phyloP scores from a whole-genome alignment of 2,797 vertebrate species.

The Threskiornis aethiopicus region DNA sequence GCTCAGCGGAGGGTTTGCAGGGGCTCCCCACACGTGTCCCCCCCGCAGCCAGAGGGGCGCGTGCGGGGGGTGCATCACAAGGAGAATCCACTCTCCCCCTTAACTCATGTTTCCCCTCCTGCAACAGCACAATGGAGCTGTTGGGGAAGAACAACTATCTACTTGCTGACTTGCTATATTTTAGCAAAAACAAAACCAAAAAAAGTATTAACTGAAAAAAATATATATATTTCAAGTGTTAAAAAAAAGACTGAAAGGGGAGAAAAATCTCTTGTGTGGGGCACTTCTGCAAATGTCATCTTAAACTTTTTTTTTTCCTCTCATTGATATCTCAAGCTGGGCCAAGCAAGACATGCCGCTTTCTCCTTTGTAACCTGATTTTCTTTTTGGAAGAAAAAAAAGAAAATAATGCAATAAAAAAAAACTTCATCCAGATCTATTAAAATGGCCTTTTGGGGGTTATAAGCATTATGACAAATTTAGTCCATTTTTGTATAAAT shows the following conservation, averaged over 20 bases:
- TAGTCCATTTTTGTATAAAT: slow-evolving; percentile 85
- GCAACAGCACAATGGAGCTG: not conserved
- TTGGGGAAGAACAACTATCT: slow-evolving; percentile 35
- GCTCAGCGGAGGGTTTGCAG: not conserved
- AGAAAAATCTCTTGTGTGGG: slow-evolving; percentile 34
- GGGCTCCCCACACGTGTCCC: not conserved
- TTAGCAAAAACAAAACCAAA: slow-evolving; percentile 72
- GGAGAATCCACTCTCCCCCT: not conserved
- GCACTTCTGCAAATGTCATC: slow-evolving; percentile 60
- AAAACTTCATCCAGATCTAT: slow-evolving; percentile 47
- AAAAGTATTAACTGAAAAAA: slow-evolving; percentile 55
- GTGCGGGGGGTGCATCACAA: not conserved
- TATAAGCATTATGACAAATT: slow-evolving; percentile 86
- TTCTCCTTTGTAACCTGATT: slow-evolving; percentile 68
- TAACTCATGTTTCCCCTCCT: not conserved
- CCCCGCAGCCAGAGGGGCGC: not conserved
- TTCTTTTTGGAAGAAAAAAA: not conserved
- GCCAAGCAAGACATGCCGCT: slow-evolving; percentile 33
- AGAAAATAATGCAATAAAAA: slow-evolving; percentile 47
- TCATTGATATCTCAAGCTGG: slow-evolving; percentile 42
- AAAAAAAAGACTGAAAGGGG: slow-evolving; percentile 32
- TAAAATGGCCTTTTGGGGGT: slow-evolving; percentile 82
- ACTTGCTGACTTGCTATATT: slow-evolving; percentile 76
- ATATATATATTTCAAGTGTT: slow-evolving; percentile 54
- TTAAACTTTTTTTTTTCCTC: not conserved